These are phyloP conservation scores for Cricetomys ansorgei DNA, from an alignment of 2,113 vertebrate species.

Conservation along the genomic window DNA sequence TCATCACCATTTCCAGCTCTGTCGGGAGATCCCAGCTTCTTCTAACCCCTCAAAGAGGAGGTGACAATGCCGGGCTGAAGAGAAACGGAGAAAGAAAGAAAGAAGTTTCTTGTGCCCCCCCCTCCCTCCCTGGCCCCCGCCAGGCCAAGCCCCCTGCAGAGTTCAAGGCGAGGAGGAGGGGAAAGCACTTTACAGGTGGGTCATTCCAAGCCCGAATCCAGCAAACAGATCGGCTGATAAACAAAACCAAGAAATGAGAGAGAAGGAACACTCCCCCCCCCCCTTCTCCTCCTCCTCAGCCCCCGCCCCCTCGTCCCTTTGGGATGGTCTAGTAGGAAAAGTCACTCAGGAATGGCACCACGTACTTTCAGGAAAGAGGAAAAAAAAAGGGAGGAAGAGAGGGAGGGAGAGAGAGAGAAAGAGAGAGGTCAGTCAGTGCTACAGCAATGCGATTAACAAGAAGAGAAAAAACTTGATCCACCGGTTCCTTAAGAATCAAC, in stretches of 20 bases:
- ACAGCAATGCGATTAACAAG: constrained; percentile 89
- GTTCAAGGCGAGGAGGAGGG: constrained; percentile 83
- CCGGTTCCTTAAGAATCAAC: constrained; percentile 95
- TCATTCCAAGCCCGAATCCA: constrained; percentile 83
- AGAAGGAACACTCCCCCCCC: constrained; percentile 79
- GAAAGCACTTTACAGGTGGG: constrained; percentile 87
- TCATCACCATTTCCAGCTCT: constrained; percentile 90
- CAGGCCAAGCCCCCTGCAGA: constrained; percentile 82
- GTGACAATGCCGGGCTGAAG: constrained; percentile 82
- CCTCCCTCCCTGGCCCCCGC: constrained; percentile 68
- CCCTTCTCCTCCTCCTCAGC: constrained; percentile 21
- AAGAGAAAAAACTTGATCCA: constrained; percentile 98
- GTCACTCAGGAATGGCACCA: constrained; percentile 88
- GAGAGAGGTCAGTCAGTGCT: constrained; percentile 88
- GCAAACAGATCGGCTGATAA: constrained; percentile 82
- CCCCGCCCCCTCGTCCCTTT: constrained; percentile 78
- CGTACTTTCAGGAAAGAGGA: constrained; percentile 89
- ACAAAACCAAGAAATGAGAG: constrained; percentile 81
- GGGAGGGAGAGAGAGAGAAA: background rate
- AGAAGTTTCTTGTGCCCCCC: constrained; percentile 66
- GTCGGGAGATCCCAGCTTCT: constrained; percentile 86
- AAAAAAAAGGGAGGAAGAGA: constrained; percentile 53
- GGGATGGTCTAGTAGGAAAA: constrained; percentile 87
- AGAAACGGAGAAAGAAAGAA: constrained; percentile 81
- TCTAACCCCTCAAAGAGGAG: constrained; percentile 81